These are phyloP conservation scores for Sardinella longiceps DNA, from an alignment of 2,797 vertebrate species.

Conservation along the genomic window DNA sequence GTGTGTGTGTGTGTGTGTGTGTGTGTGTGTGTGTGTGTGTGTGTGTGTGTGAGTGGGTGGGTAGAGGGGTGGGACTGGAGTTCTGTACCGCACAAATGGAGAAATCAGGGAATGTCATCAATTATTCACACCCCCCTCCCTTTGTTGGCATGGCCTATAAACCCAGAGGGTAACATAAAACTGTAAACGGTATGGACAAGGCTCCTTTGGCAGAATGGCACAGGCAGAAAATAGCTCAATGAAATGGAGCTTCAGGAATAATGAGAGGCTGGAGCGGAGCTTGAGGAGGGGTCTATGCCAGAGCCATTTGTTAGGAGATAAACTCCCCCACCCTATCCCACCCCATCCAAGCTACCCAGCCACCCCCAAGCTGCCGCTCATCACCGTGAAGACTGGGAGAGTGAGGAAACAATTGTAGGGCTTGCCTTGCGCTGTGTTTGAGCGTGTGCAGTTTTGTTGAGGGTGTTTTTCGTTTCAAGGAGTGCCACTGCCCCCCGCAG, in stretches of 20 bases:
- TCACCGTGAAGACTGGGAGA: not conserved
- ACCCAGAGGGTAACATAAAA: constrained; percentile 41
- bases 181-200: constrained; percentile 22
- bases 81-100: constrained; percentile 48
- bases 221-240: not conserved
- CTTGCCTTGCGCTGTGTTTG: not conserved
- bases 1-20: not conserved
- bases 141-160: constrained; percentile 34
- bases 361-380: not conserved
- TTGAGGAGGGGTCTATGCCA: not conserved
- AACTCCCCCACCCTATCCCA: not conserved
- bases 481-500: constrained; percentile 13
- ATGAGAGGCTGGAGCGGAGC: not conserved
- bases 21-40: not conserved
- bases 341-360: too few species aligned
- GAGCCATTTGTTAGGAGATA: not conserved
- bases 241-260: not conserved
- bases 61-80: not conserved
- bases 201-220: constrained; percentile 20
- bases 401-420: not conserved
- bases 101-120: constrained; percentile 60
- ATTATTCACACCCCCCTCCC: constrained; percentile 58
- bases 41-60: constrained; percentile 4
- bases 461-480: constrained; percentile 1
- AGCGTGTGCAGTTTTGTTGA: not conserved